Evolutionary conservation across 1,140 invertebrate genomes (phyloP).

Genomic region (Zaprionus gabonicus): DNA sequence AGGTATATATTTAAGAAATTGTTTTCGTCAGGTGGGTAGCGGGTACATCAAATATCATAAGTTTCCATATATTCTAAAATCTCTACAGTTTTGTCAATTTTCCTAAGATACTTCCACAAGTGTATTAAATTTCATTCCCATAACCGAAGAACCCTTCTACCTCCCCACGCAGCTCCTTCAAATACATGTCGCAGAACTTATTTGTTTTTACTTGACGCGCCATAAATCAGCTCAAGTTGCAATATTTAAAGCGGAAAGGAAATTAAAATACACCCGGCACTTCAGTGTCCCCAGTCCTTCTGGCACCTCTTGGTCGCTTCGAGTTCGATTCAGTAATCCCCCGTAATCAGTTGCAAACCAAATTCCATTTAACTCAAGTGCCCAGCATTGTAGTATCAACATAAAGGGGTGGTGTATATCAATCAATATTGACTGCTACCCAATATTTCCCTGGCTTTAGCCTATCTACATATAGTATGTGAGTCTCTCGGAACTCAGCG

Average conservation of each 20-base stretch:
- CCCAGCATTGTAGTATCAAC: background rate
- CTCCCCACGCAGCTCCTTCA: background rate
- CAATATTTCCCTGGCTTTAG: background rate
- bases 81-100: background rate
- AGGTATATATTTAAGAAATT: too few species aligned
- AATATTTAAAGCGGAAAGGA: slow-evolving; percentile 33
- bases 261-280: slow-evolving; percentile 29
- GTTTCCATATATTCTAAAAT: background rate
- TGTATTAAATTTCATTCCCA: background rate
- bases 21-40: too few species aligned
- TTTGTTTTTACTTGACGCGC: slow-evolving; percentile 13
- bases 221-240: slow-evolving; percentile 31
- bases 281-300: background rate
- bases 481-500: background rate
- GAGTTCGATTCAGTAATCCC: slow-evolving; percentile 10
- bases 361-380: slow-evolving; percentile 1
- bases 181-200: background rate
- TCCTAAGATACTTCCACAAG: background rate
- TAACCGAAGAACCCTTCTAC: background rate
- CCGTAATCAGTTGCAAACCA: slow-evolving; percentile 1
- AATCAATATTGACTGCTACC: background rate
- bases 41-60: too few species aligned
- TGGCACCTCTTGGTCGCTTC: background rate
- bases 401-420: background rate
- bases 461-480: background rate